Evolutionary conservation across 1,140 invertebrate genomes (phyloP), one percentile per base, ranked within the genome.

Genomic region (Orchestia grillus): DNA sequence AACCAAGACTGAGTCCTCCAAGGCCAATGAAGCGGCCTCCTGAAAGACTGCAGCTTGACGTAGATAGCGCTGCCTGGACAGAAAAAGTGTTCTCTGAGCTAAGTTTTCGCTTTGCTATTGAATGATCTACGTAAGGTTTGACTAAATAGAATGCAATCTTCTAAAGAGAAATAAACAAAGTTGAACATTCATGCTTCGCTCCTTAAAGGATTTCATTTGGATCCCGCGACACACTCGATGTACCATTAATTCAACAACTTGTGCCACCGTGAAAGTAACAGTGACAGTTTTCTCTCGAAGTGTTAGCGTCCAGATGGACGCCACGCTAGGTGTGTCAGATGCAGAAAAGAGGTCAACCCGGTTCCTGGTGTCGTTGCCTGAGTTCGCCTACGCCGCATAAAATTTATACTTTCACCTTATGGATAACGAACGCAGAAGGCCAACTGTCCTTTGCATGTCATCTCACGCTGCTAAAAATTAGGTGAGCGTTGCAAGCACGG

Each of bases 381-480:
- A 44, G 36, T 47, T 45, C 92, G 47, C 92, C 44, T 16, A 94
- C 92, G 44, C 92, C 8, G 44, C 43, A 47, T 44, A 94, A 94
- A 94, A 94, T 94, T 47, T n/a, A 1, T 94, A 94, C 92, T 94
- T 94, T 94, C 92, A 94, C 92, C 44, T 23, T 47, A 45, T 94
- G 92, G 40, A 94, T 40, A 91, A 44, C 19, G 15, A 91, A 91
- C 92, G 11, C 0, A 8, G 11, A 45, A 94, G 92, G 44, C 92
- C 92, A 94, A 94, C 92, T 94, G 92, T 94, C 92, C 92, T 94
- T 94, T 45, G 43, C 43, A n/a, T 94, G 19, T 47, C 92, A 47
- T 94, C 92, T n/a, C 92, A 90, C 11, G 88, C n/a, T 90, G 11
- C 42, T 90, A 42, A 44, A 41, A 90, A 43, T 42, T 90, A 36